Conservation (phyloP, 2,888 invertebrate genomes). For the Argynnis bischoffii region DNA sequence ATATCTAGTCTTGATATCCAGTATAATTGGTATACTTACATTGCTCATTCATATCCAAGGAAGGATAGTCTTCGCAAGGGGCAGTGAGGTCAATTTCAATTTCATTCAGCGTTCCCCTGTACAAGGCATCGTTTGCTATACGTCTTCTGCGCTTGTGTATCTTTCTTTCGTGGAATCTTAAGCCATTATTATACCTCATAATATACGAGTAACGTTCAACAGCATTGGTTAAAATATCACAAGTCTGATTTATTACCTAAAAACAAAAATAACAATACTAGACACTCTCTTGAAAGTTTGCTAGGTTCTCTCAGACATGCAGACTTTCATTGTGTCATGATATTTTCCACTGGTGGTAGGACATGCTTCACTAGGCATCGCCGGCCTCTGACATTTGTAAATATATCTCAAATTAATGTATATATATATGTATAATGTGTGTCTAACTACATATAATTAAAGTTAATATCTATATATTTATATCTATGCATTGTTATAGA, state of each 20-base stretch:
- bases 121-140: slow-evolving; percentile 19
- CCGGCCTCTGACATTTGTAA: no score
- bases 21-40: slow-evolving; percentile 1
- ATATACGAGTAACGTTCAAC: slow-evolving; percentile 73
- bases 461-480: no score
- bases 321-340: no score
- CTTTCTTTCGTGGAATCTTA: slow-evolving; percentile 12
- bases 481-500: no score
- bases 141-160: slow-evolving; percentile 14
- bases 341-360: no score
- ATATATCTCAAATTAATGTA: no score
- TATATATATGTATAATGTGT: no score
- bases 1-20: not conserved
- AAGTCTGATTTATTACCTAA: slow-evolving; percentile 50
- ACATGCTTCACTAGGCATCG: no score
- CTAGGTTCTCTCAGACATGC: no score
- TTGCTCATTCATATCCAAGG: slow-evolving; percentile 11
- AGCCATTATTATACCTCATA: slow-evolving; percentile 30
- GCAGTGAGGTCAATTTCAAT: slow-evolving; percentile 8
- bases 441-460: no score
- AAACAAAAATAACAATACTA: not conserved
- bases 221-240: slow-evolving; percentile 81
- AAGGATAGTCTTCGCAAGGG: slow-evolving; percentile 6
- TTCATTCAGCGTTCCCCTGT: slow-evolving; percentile 27
- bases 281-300: no score